A percentile compares a stretch with the other conserved stretches of the same genome.
These are phyloP conservation scores for Drepana falcataria DNA, from an alignment of 2,888 invertebrate species.

Conservation along the genomic window DNA sequence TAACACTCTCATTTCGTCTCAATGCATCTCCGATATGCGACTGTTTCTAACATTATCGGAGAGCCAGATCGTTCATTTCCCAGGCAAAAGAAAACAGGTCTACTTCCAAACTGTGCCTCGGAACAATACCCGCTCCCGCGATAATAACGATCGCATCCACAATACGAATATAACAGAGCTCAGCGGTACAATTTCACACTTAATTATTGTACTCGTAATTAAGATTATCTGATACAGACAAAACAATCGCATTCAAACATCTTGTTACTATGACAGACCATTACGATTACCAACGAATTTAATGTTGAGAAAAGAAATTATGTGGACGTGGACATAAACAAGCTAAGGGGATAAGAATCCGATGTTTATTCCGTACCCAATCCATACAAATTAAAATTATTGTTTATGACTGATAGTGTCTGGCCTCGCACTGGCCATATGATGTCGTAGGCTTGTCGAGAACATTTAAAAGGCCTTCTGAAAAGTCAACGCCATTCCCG, in stretches of 20 bases:
- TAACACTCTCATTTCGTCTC: no score
- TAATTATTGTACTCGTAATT: not conserved
- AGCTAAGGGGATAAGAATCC: constrained; percentile 17
- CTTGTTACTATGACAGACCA: not conserved
- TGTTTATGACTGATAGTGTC: constrained; percentile 28
- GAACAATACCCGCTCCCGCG: constrained; percentile 48
- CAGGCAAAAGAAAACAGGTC: constrained; percentile 63
- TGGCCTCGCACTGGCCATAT: constrained; percentile 19
- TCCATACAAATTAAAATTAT: constrained; percentile 30
- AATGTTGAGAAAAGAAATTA: not conserved
- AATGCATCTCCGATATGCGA: not conserved
- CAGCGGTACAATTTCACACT: not conserved
- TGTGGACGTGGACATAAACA: constrained; percentile 10
- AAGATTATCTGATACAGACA: not conserved
- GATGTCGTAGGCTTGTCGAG: no score
- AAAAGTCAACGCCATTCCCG: no score
- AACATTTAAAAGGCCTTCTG: no score
- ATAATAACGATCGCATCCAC: constrained; percentile 7
- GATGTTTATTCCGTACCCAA: constrained; percentile 29
- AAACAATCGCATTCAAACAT: not conserved
- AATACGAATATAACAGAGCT: not conserved
- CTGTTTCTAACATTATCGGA: constrained; percentile 14
- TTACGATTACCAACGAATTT: constrained; percentile 5
- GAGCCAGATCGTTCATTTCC: constrained; percentile 49
- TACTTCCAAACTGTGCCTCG: constrained; percentile 42